A percentile compares a stretch with the other conserved stretches of the same genome.
Conservation (phyloP, 37 sponge, comb jelly and placozoan species). For the Chondrosia reniformis region DNA sequence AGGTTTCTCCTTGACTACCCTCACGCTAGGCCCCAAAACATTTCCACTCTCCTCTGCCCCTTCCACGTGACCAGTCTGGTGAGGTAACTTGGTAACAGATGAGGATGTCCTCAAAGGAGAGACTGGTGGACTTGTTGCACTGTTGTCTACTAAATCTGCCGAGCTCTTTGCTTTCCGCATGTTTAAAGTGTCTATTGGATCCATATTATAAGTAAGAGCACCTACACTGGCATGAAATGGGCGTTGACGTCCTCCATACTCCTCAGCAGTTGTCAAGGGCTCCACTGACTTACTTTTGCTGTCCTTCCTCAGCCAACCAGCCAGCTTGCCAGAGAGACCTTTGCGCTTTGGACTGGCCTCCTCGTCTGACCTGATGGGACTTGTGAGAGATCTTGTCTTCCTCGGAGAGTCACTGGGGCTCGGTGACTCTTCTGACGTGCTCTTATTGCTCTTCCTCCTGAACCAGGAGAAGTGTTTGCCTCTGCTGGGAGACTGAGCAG, state of each 20-base stretch:
- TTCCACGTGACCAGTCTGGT: no score
- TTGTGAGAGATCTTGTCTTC: no score
- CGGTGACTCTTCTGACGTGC: not conserved
- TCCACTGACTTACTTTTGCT: not conserved
- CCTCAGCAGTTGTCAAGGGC: no score
- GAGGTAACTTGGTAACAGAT: no score
- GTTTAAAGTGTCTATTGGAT: no score
- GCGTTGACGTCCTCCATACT: no score
- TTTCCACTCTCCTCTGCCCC: not conserved
- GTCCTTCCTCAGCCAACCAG: not conserved
- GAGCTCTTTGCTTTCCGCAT: no score
- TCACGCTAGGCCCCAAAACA: not conserved
- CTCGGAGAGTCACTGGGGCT: not conserved
- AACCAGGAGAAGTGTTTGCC: not conserved
- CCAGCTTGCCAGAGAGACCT: not conserved
- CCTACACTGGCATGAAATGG: no score
- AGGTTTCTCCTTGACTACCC: not conserved
- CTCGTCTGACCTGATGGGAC: not conserved
- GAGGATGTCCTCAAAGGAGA: no score
- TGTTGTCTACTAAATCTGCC: no score
- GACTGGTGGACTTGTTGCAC: no score
- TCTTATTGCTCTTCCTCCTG: not conserved
- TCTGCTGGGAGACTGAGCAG: not conserved
- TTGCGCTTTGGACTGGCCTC: not conserved
- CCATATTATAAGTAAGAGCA: no score